phyloP scores from a whole-genome alignment of 2,888 invertebrate genomes.

The Xanthia togata region DNA sequence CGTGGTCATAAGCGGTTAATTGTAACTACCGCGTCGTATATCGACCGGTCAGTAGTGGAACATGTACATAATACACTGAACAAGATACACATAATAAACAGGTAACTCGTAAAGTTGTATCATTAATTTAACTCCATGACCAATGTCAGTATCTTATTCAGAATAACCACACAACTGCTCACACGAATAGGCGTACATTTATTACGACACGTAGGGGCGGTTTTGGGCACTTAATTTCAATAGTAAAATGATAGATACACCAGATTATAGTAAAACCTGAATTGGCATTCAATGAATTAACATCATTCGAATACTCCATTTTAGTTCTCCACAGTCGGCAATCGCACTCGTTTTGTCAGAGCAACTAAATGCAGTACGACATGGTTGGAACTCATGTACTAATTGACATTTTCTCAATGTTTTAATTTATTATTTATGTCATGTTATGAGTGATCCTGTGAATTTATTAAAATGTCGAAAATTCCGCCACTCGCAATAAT shows the following conservation, averaged over 20 bases:
- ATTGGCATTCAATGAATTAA: conserved; percentile 3
- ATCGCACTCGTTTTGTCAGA: conserved; percentile 1
- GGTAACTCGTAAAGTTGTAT: conserved; percentile 19
- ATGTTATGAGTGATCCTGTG: not conserved
- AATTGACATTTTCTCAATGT: conserved; percentile 1
- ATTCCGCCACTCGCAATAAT: not conserved
- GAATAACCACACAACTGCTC: conserved; percentile 20
- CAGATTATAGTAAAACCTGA: conserved; percentile 18
- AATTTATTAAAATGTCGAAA: conserved; percentile 11
- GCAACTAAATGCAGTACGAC: not conserved
- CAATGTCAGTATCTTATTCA: conserved; percentile 48
- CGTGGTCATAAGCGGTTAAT: conserved; percentile 22
- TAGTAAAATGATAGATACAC: not conserved
- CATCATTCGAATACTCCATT: not conserved
- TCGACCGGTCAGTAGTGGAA: conserved; percentile 47
- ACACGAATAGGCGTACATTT: conserved; percentile 15
- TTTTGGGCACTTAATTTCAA: conserved; percentile 11
- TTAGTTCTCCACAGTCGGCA: conserved; percentile 17
- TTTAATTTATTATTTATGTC: conserved; percentile 20
- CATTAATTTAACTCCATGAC: conserved; percentile 32
- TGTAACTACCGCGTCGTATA: conserved; percentile 28
- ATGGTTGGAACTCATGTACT: not conserved
- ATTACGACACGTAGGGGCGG: conserved; percentile 2
- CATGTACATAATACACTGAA: conserved; percentile 60
- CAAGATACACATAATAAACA: conserved; percentile 35